phyloP scores from a whole-genome alignment of 2,888 invertebrate genomes.

The Taenaris catops region DNA sequence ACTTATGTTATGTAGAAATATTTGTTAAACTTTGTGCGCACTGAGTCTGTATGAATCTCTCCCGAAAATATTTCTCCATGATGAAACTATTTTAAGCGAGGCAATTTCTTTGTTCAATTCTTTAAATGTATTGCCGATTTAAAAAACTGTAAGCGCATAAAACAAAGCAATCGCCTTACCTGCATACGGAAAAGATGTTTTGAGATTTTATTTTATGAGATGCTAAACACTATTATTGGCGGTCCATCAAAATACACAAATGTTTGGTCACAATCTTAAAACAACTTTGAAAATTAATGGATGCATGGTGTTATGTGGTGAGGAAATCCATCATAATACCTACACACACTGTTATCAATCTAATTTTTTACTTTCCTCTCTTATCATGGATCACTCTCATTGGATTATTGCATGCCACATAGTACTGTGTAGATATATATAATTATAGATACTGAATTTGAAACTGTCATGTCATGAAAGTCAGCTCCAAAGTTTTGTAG shows the following conservation, averaged over 20 bases:
- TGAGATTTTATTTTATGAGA: conserved; percentile 18
- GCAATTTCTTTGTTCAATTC: conserved; percentile 35
- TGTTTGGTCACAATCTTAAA: conserved; percentile 18
- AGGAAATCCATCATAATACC: conserved; percentile 26
- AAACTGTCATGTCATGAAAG: conserved; percentile 65
- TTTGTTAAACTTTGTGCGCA: conserved; percentile 30
- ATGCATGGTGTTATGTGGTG: conserved; percentile 77
- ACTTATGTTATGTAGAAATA: conserved; percentile 70
- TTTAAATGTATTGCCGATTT: no score
- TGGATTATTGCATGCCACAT: conserved; percentile 63
- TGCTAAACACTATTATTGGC: no score
- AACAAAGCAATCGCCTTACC: conserved; percentile 27
- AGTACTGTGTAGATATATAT: conserved; percentile 63
- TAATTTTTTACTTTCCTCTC: conserved; percentile 20
- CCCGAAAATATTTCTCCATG: conserved; percentile 65
- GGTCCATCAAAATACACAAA: no score
- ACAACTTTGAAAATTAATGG: conserved; percentile 18
- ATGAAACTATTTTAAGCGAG: conserved; percentile 29
- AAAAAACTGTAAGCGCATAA: no score
- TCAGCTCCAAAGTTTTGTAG: conserved; percentile 61
- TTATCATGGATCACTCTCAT: conserved; percentile 27
- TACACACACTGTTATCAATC: conserved; percentile 20
- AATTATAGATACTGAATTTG: conserved; percentile 38
- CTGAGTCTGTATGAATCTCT: background rate
- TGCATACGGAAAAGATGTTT: conserved; percentile 22